Conservation (phyloP, 2,797 vertebrate genomes). For the Zalophus californianus region DNA sequence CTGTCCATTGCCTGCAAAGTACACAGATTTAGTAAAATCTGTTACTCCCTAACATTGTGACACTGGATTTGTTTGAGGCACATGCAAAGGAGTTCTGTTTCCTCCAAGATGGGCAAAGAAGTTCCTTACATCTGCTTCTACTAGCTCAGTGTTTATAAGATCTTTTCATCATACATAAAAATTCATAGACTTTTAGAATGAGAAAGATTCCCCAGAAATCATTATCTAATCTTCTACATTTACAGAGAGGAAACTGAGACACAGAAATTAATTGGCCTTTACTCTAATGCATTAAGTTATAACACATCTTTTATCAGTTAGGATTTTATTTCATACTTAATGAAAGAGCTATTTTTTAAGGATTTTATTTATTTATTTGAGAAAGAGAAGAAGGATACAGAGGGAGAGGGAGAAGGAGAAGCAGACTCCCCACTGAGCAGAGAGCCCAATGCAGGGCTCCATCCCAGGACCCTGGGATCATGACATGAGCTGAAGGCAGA, state of each 20-base stretch:
- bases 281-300: not conserved
- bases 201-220: not conserved
- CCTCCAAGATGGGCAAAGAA: not conserved
- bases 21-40: not conserved
- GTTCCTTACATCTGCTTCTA: constrained; percentile 8
- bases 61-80: not conserved
- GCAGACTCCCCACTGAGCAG: not conserved
- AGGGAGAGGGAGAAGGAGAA: not conserved
- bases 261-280: not conserved
- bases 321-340: not conserved
- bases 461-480: not conserved
- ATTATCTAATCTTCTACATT: not conserved
- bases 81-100: not conserved
- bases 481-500: not conserved
- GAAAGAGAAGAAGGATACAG: not conserved
- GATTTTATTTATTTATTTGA: not conserved
- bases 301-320: not conserved
- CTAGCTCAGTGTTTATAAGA: not conserved
- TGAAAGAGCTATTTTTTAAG: not conserved
- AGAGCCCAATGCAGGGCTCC: not conserved
- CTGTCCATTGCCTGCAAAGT: not conserved
- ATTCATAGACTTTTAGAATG: not conserved
- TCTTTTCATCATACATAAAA: not conserved
- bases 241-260: not conserved
- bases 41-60: not conserved